These are phyloP conservation scores for Trididemnum clinides DNA, from an alignment of 23 tunicate genomes.

Conservation along the genomic window DNA sequence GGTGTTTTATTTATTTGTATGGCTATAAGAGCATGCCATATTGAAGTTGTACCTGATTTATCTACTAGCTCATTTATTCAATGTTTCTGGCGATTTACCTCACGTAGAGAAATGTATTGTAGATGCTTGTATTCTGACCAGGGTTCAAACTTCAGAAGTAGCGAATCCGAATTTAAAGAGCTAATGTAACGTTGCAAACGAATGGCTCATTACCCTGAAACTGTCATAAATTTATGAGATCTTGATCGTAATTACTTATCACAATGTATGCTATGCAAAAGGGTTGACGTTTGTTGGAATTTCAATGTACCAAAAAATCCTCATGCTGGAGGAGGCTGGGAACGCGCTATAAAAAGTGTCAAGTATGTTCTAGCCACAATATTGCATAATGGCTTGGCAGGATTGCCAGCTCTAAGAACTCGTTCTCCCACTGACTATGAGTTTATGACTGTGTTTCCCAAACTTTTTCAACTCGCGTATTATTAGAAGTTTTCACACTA, in stretches of 20 bases:
- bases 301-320: constrained; percentile 16
- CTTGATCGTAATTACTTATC: neutral
- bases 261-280: neutral
- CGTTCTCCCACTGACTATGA: constrained; percentile 14
- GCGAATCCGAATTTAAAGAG: neutral
- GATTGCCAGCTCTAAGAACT: neutral
- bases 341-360: constrained; percentile 15
- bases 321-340: constrained; percentile 28
- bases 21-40: constrained; percentile 26
- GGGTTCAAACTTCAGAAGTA: constrained; percentile 9
- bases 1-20: constrained; percentile 27
- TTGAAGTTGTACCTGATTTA: constrained; percentile 1
- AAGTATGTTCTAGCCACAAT: neutral
- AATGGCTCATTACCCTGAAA: too few relatives aligned
- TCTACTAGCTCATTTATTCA: constrained; percentile 12
- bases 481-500: too few relatives aligned
- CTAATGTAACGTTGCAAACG: neutral
- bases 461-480: too few relatives aligned
- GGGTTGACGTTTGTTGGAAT: neutral
- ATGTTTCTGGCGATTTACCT: neutral
- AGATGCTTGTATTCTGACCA: neutral
- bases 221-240: too few relatives aligned
- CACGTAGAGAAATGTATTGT: constrained; percentile 3
- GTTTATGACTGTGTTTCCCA: too few relatives aligned
- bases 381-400: constrained; percentile 4